Conservation (phyloP, 1,140 invertebrate genomes). For the Drosophila novamexicana region DNA sequence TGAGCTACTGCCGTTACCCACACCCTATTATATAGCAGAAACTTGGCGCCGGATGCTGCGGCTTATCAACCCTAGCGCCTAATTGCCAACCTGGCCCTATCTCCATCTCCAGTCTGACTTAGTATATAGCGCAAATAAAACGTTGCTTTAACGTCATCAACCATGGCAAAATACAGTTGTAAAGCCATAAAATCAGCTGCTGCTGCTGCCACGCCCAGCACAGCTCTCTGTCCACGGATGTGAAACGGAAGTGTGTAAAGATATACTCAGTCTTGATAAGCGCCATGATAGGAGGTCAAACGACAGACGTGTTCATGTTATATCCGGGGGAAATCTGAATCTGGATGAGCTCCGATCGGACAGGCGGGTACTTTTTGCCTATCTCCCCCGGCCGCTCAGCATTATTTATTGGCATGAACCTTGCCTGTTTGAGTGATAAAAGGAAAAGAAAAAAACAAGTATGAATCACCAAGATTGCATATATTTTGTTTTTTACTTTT, state of each 20-base stretch:
- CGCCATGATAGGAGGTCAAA: slow-evolving; percentile 28
- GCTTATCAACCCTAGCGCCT: slow-evolving; percentile 57
- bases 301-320: neutral
- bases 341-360: slow-evolving; percentile 13
- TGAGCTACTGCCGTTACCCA: slow-evolving; percentile 51
- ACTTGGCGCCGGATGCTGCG: slow-evolving; percentile 47
- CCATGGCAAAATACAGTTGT: slow-evolving; percentile 73
- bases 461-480: slow-evolving; percentile 13
- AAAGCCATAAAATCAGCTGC: slow-evolving; percentile 62
- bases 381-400: neutral
- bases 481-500: neutral
- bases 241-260: slow-evolving; percentile 82
- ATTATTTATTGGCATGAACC: neutral
- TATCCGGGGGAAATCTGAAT: neutral
- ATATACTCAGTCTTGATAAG: slow-evolving; percentile 46
- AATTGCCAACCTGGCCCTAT: slow-evolving; percentile 31
- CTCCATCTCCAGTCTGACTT: slow-evolving; percentile 32
- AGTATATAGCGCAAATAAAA: slow-evolving; percentile 70
- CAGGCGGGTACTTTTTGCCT: neutral
- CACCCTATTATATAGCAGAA: slow-evolving; percentile 59
- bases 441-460: neutral
- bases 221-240: slow-evolving; percentile 47
- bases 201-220: slow-evolving; percentile 32
- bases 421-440: neutral
- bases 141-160: slow-evolving; percentile 42